A percentile compares a stretch with the other conserved stretches of the same genome.
phyloP scores from a whole-genome alignment of 2,113 vertebrate genomes.

The Micronycteris hirsuta region DNA sequence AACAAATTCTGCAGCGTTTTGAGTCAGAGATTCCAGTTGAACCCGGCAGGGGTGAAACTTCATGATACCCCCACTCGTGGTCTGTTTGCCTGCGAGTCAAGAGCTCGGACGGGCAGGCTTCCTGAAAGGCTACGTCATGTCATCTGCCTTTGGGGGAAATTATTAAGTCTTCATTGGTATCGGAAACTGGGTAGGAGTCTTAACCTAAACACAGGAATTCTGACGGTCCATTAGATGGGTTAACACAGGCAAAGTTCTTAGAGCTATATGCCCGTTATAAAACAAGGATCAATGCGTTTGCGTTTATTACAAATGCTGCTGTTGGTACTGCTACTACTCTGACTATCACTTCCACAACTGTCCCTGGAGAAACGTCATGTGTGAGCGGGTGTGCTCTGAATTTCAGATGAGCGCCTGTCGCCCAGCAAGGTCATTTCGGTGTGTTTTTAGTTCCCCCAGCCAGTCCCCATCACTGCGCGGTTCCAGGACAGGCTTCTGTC shows the following conservation, averaged over 20 bases:
- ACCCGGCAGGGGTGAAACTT: not conserved
- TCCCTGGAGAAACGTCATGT: not conserved
- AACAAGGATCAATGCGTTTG: fast-evolving
- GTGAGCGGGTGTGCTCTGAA: not conserved
- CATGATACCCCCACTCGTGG: fast-evolving
- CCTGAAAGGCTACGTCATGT: fast-evolving
- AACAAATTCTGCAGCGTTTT: not conserved
- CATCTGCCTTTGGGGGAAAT: not conserved
- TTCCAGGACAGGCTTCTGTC: not conserved
- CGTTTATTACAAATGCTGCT: fast-evolving
- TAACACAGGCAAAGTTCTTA: not conserved
- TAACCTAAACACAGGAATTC: not conserved
- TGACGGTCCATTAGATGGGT: not conserved
- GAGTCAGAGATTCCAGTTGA: not conserved
- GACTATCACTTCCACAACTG: fast-evolving
- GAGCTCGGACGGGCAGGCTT: not conserved
- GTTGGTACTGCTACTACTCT: fast-evolving
- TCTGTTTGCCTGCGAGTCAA: not conserved
- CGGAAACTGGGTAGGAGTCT: not conserved
- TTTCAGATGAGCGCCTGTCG: too few species aligned
- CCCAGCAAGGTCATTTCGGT: not conserved
- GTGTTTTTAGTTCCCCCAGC: not conserved
- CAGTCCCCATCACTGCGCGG: fast-evolving
- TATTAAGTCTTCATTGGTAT: not conserved
- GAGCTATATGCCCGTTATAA: too few species aligned